Base-by-base conservation (phyloP, 1,140 invertebrate species). In the Bilobella aurantiaca region DNA sequence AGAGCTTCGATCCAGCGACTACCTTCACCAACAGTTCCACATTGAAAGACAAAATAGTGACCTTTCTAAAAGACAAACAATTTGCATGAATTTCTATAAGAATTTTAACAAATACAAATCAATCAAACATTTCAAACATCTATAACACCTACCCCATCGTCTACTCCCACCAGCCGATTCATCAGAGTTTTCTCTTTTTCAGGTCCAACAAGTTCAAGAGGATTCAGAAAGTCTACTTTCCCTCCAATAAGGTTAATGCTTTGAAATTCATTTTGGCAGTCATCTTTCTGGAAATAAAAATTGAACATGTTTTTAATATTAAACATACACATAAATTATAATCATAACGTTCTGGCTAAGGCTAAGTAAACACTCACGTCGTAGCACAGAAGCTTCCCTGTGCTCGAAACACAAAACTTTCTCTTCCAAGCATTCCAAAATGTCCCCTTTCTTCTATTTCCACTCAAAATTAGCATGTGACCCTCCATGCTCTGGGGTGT, bases 381-480 rank as follows among this genome's bases (percentile, higher is more conserved):
- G 74, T 78, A 83, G 69, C 78, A 81, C 71, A 77, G 77, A 0
- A 83, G 72, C 74, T 78, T 78, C 21, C 82, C 82, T 74, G 81
- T 77, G 62, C 77, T 75, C 3, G 79, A 76, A 66, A 76, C 74
- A 73, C 82, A 82, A 73, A 80, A 84, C 61, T 79, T 74, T 63
- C 78, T 75, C 71, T 82, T 82, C 82, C 82, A 84, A 29, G 82
- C 82, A 70, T 83, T 84, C 75, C 82, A 80, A 59, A 83, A 78
- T 0, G 82, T 83, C 1, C 71, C 71, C 27, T 73, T 73, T 30
- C 68, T 70, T 42, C 71, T 25, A 34, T 70, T 70, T 62, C 71
- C 71, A 58, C 68, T 70, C 21, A 73, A 30, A 31, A 73, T 67
- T 31, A 65, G 64, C 58, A 73, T 53, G 46, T 68, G 37, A 3